Base-by-base conservation (phyloP, 2,797 vertebrate species). In the Etheostoma perlongum region DNA sequence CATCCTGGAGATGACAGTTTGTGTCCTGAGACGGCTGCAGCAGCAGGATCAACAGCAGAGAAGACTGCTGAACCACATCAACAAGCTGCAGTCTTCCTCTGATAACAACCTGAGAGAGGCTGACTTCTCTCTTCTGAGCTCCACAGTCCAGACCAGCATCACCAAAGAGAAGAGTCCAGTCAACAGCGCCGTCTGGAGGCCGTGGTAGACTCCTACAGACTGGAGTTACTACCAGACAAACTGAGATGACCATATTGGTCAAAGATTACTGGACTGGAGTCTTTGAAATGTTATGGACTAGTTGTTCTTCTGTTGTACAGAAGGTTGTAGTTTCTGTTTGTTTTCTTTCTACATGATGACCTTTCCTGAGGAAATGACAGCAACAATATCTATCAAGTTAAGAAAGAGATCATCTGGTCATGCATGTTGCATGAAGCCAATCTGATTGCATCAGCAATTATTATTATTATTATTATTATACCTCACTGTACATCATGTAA, bases 1-100 rank as follows among this genome's bases (percentile, higher is more conserved):
- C 79, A 92, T 94, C 71, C 89, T 94, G 82, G 94, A 96, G 83
- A 95, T 94, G 94, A 64, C 61, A 30, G 46, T 64, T 33, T 94
- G 86, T 86, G 86, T 93, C 47, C 82, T 64, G 64, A 90, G 81
- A 75, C 78, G 84, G 19, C 61, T 69, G 60, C 81, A 62, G 49
- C 77, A 58, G 57, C 21, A 46, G 36, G 11, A 40, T 40, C 36
- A 40, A 40, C 36, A 30, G 30, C 36, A 40, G n/a, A 82, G 67
- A 76, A 84, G 71, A 82, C 82, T 90, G 80, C 82, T 90, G 80
- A 80, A 74, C 44, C 72, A 87, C 75, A 69, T 88, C 79, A 78
- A 88, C 74, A 78, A 72, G 72, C 66, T 74, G 77, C 84, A 85
- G 69, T 59, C 71, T 62, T 86, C 79, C 62, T 86, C 79, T 72